phyloP scores from a whole-genome alignment of 2,888 invertebrate genomes.

The Ferrisia virgata region DNA sequence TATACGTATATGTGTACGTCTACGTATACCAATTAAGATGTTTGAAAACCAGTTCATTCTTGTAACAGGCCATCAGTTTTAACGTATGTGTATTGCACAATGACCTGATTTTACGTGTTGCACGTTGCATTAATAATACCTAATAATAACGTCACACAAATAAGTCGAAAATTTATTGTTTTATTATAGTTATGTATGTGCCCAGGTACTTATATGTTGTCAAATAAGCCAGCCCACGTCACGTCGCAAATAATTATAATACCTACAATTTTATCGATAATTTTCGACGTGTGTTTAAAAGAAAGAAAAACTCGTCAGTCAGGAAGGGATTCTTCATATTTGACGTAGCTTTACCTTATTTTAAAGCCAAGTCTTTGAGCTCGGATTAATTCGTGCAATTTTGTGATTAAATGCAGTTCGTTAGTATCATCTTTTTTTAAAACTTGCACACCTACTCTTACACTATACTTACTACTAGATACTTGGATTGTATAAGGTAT shows the following conservation, averaged over 20 bases:
- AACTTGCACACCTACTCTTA: neutral
- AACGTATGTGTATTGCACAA: slow-evolving; percentile 29
- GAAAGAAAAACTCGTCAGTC: neutral
- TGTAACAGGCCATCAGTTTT: slow-evolving; percentile 40
- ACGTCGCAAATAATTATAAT: neutral
- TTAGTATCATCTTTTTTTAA: neutral
- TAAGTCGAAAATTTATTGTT: neutral
- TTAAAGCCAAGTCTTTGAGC: too few species aligned
- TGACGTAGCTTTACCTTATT: too few species aligned
- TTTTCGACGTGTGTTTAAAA: neutral
- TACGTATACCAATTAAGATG: slow-evolving; percentile 36
- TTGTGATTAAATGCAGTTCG: too few species aligned
- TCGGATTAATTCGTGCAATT: too few species aligned
- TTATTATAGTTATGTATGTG: neutral
- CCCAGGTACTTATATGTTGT: too few species aligned
- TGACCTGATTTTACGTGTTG: slow-evolving; percentile 35
- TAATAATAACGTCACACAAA: slow-evolving; percentile 7
- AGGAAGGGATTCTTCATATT: too few species aligned
- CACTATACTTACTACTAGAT: neutral
- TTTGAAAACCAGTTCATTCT: slow-evolving; percentile 40
- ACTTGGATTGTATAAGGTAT: neutral
- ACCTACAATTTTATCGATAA: too few species aligned
- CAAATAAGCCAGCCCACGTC: neutral
- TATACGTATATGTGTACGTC: too few species aligned
- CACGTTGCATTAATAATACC: slow-evolving; percentile 29